Evolutionary conservation across 1,140 invertebrate species (phyloP).

Genomic region (Cephus cinctus): DNA sequence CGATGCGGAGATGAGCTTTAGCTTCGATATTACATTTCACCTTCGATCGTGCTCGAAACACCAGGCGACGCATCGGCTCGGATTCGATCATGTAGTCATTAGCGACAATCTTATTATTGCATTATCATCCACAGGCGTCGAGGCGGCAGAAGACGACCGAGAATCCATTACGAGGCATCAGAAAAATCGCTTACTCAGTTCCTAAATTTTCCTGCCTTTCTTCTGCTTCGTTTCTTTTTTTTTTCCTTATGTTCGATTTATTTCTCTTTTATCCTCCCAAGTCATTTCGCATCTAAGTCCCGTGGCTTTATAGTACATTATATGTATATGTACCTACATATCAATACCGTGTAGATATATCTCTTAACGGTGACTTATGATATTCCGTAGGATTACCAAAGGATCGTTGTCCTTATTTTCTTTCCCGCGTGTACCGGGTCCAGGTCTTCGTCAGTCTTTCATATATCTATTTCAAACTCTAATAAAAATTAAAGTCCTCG

Average conservation of each 20-base stretch:
- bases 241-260: too few relatives aligned
- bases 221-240: background rate
- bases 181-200: background rate
- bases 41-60: too few relatives aligned
- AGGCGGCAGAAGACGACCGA: background rate
- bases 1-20: background rate
- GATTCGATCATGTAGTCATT: too few relatives aligned
- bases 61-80: too few relatives aligned
- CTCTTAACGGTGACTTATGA: background rate
- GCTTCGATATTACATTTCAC: background rate
- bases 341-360: background rate
- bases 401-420: too few relatives aligned
- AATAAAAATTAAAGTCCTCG: too few relatives aligned
- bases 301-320: background rate
- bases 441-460: too few relatives aligned
- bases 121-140: background rate
- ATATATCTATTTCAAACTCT: too few relatives aligned
- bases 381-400: conserved; percentile 4
- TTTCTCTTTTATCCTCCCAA: too few relatives aligned
- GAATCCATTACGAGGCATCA: background rate
- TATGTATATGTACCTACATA: background rate
- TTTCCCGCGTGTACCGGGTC: too few relatives aligned
- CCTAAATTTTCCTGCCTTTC: background rate
- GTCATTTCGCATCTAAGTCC: background rate
- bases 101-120: background rate